These are phyloP conservation scores for Pycnonotus jocosus DNA, from an alignment of 2,113 vertebrate genomes.

Conservation along the genomic window DNA sequence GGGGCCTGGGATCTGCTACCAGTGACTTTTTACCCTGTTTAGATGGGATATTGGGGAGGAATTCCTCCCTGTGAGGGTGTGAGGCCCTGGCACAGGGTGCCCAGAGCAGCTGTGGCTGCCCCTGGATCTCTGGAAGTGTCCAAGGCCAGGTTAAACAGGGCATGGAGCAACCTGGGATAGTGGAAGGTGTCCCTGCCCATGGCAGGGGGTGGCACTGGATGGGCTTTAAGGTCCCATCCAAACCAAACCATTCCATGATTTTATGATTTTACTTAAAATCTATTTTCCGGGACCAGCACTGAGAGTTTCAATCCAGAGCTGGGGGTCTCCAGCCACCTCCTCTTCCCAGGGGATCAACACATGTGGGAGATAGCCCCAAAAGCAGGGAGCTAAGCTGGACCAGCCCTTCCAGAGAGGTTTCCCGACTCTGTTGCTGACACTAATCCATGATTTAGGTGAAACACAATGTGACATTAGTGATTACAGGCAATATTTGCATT, in stretches of 20 bases:
- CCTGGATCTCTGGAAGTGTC: background rate
- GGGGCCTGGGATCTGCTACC: background rate
- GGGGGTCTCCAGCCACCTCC: background rate
- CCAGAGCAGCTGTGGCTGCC: background rate
- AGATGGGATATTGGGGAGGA: background rate
- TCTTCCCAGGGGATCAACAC: background rate
- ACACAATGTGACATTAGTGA: rapidly evolving
- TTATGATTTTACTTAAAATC: background rate
- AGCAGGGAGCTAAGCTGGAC: background rate
- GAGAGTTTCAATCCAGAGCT: background rate
- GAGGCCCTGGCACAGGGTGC: background rate
- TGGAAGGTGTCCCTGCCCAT: background rate
- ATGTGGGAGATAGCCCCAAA: background rate
- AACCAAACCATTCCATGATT: background rate
- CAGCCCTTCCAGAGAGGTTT: background rate
- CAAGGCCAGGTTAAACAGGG: rapidly evolving
- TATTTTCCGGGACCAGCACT: background rate
- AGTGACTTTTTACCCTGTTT: background rate
- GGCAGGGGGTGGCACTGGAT: rapidly evolving
- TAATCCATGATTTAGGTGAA: background rate
- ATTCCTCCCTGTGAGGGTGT: rapidly evolving
- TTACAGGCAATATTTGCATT: background rate
- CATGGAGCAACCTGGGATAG: rapidly evolving
- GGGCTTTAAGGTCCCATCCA: background rate
- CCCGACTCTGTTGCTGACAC: background rate